Evolutionary conservation across 1,140 invertebrate genomes (phyloP).

Genomic region (Ceratina australensis): DNA sequence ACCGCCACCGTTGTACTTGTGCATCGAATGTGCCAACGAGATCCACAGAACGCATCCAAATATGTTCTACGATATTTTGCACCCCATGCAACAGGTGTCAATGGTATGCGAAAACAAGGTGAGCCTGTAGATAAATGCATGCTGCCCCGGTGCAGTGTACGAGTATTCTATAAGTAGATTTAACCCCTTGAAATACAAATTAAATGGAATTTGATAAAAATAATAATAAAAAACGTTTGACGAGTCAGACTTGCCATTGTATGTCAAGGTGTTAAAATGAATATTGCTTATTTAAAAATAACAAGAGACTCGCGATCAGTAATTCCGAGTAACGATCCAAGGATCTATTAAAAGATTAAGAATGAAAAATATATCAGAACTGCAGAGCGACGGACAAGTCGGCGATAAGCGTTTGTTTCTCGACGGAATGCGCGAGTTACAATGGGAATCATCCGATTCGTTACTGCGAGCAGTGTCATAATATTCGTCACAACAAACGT

Average conservation of each 20-base stretch:
- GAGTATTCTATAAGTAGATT: neutral
- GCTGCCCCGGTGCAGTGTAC: neutral
- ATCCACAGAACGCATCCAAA: slow-evolving; percentile 91
- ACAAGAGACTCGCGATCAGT: neutral
- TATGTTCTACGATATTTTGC: slow-evolving; percentile 93
- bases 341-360: neutral
- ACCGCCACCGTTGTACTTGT: slow-evolving; percentile 96
- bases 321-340: neutral
- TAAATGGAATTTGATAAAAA: too few relatives aligned
- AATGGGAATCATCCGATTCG: slow-evolving; percentile 97
- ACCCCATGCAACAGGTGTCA: slow-evolving; percentile 96
- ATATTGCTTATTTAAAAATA: neutral
- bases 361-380: slow-evolving; percentile 82
- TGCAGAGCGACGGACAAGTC: slow-evolving; percentile 95
- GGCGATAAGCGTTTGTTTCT: slow-evolving; percentile 98
- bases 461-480: slow-evolving; percentile 95
- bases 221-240: too few relatives aligned
- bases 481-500: slow-evolving; percentile 91
- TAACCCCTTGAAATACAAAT: too few relatives aligned
- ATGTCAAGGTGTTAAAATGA: too few relatives aligned
- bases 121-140: slow-evolving; percentile 39
- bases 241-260: too few relatives aligned
- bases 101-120: slow-evolving; percentile 98
- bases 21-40: slow-evolving; percentile 97
- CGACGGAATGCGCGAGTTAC: slow-evolving; percentile 96